Evolutionary conservation across 2,888 invertebrate species (phyloP), one percentile per base, ranked within the genome.

Genomic region (Diploptera punctata): DNA sequence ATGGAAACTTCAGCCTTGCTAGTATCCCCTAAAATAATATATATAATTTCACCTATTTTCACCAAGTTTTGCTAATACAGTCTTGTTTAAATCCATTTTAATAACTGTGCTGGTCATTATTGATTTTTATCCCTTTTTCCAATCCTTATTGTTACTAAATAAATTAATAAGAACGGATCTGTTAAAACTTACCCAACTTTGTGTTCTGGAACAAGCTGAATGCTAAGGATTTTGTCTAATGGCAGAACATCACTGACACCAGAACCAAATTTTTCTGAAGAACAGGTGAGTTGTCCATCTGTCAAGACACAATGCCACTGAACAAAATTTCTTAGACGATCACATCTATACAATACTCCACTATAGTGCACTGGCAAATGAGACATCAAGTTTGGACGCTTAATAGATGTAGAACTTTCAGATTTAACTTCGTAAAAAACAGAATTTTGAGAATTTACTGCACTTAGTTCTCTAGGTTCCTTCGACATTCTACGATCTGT

Each of bases 271-370:
- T 90, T 90, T 79, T 94, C 94, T 4, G 89, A 84, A 78, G 90
- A 93, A 79, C 93, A 92, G 76, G 89, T 87, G 31, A 95, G 84
- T 79, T 90, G 90, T 57, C 91, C 88, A 76, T 92, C 91, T 3
- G 90, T 88, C 26, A 94, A 81, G 49, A 91, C 87, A 79, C 91
- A 92, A 82, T 90, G 90, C 52, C 92, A 86, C n/a, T 87, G 87
- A 75, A 91, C 91, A 79, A 92, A 88, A 80, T 94, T 93, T 75
- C 92, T 93, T 68, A 93, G 88, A 71, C 81, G 81, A 44, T 83
- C 83, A n/a, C 1, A 33, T 4, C 26, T 21, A 5, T 65, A 89
- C 74, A 92, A 81, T 77, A 86, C 84, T 0, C 91, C 91, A 77
- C 87, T 86, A 77, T 88, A 57, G 1, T 31, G 71, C 4, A 52